These are phyloP conservation scores for Knipowitschia caucasica DNA, from an alignment of 2,797 vertebrate genomes.

Conservation along the genomic window DNA sequence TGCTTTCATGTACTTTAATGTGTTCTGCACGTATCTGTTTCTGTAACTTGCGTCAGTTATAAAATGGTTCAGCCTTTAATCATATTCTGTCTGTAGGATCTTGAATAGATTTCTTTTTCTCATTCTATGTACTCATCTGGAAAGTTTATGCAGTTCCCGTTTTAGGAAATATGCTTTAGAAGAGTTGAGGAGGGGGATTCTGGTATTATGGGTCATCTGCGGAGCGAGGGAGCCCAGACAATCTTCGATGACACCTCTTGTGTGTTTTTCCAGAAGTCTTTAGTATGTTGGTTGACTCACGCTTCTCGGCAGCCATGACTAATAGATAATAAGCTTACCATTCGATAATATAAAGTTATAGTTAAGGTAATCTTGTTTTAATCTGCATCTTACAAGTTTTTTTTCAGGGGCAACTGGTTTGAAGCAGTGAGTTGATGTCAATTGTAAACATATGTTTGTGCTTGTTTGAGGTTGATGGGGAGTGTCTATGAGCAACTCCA, in stretches of 20 bases:
- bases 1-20: constrained; percentile 18
- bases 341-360: no score
- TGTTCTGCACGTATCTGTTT: constrained; percentile 8
- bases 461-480: no score
- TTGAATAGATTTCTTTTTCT: background rate
- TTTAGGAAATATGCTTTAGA: constrained; percentile 34
- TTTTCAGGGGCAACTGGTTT: no score
- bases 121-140: background rate
- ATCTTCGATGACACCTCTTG: constrained; percentile 13
- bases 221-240: constrained; percentile 23
- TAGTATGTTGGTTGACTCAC: constrained; percentile 30
- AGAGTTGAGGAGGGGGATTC: background rate
- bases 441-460: no score
- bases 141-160: constrained; percentile 3
- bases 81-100: constrained; percentile 27
- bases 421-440: no score
- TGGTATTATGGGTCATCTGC: constrained; percentile 32
- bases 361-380: no score
- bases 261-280: constrained; percentile 18
- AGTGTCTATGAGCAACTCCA: no score
- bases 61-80: constrained; percentile 35
- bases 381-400: no score
- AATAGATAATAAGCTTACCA: constrained; percentile 2
- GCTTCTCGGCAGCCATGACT: constrained; percentile 18
- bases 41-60: constrained; percentile 30